phyloP scores from a whole-genome alignment of 2,888 invertebrate species.

The Antheraea assamensis region DNA sequence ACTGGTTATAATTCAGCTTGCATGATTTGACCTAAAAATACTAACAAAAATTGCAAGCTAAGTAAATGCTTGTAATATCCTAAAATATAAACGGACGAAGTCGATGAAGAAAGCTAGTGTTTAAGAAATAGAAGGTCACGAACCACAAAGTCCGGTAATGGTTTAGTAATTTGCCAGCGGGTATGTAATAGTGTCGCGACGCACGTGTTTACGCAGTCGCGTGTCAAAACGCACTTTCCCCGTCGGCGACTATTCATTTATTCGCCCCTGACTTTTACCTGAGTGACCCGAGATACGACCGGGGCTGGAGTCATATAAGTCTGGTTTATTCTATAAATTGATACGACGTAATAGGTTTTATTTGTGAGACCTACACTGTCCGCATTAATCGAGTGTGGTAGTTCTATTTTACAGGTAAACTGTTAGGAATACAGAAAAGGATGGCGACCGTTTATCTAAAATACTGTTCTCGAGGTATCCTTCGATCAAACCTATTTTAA shows the following conservation, averaged over 20 bases:
- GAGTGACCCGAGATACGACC: constrained; percentile 11
- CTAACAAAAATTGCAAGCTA: too few relatives aligned
- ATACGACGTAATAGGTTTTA: background rate
- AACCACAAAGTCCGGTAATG: background rate
- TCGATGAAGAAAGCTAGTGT: background rate
- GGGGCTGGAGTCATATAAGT: background rate
- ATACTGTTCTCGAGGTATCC: too few relatives aligned
- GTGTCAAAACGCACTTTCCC: constrained; percentile 47
- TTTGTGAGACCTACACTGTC: background rate
- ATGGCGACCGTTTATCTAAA: too few relatives aligned
- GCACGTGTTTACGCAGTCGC: constrained; percentile 42
- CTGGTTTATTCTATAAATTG: background rate
- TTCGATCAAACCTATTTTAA: too few relatives aligned
- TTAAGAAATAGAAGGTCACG: background rate
- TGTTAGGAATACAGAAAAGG: too few relatives aligned
- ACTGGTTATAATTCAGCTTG: too few relatives aligned
- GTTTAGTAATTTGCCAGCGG: constrained; percentile 1
- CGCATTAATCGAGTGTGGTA: background rate
- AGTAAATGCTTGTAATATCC: too few relatives aligned
- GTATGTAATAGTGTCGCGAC: constrained; percentile 22
- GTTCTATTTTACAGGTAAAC: background rate
- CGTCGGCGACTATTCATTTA: constrained; percentile 40
- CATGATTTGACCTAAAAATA: too few relatives aligned
- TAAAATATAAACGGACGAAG: background rate
- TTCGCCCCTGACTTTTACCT: constrained; percentile 20